These are phyloP conservation scores for Thereuonema tuberculata DNA, from an alignment of 1,140 invertebrate genomes.

Conservation along the genomic window DNA sequence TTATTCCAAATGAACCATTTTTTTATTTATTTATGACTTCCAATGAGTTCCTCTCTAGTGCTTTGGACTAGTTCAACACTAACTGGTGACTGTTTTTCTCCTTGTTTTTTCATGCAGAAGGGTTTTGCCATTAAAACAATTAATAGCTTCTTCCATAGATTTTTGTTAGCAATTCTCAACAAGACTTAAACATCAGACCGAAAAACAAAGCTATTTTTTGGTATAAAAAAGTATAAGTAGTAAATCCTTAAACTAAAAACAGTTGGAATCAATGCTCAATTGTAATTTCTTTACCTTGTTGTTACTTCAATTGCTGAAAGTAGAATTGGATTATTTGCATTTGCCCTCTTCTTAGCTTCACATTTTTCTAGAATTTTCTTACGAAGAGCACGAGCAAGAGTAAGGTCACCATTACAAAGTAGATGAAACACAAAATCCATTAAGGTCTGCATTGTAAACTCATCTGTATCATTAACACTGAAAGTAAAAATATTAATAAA, in stretches of 20 bases:
- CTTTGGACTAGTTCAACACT: no score
- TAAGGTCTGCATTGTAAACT: constrained; percentile 33
- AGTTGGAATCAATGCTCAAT: background rate
- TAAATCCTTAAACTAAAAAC: constrained; percentile 2
- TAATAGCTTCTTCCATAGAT: no score
- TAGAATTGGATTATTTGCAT: constrained; percentile 33
- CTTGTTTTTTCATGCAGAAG: no score
- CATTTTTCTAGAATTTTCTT: constrained; percentile 84
- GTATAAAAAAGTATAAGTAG: no score
- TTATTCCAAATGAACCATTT: no score
- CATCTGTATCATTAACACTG: constrained; percentile 68
- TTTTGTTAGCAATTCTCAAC: no score
- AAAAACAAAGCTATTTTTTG: no score
- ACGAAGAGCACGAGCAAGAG: constrained; percentile 71
- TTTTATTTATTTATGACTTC: no score
- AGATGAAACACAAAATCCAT: constrained; percentile 87
- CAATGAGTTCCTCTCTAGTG: no score
- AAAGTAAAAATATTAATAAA: constrained; percentile 24
- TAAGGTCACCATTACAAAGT: constrained; percentile 64
- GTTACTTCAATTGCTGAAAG: constrained; percentile 20
- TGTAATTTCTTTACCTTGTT: constrained; percentile 14
- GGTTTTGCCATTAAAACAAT: no score
- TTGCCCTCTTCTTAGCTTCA: constrained; percentile 45
- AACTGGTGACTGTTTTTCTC: no score
- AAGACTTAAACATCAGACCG: no score